A percentile compares a stretch with the other conserved stretches of the same genome.
Evolutionary conservation across 2,888 invertebrate genomes (phyloP).

Genomic region (Drosophila conformis): DNA sequence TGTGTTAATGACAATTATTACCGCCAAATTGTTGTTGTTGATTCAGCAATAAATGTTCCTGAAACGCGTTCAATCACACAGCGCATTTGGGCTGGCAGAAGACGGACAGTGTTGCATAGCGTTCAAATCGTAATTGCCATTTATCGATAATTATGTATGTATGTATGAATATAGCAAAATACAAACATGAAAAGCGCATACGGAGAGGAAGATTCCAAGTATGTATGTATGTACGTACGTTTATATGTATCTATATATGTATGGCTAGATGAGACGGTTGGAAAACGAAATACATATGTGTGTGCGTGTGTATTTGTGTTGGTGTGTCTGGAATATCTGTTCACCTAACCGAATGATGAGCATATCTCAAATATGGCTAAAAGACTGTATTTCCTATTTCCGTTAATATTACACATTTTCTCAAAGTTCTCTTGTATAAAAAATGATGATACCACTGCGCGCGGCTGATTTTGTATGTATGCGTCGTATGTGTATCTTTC

Average conservation of each 20-base stretch:
- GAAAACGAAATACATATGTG: conserved; percentile 49
- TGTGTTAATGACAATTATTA: conserved; percentile 52
- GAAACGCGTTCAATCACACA: conserved; percentile 23
- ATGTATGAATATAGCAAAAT: conserved; percentile 64
- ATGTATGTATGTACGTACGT: conserved; percentile 34
- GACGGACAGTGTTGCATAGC: conserved; percentile 48
- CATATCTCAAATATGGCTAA: conserved; percentile 55
- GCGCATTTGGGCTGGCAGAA: conserved; percentile 36
- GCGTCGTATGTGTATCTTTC: conserved; percentile 30
- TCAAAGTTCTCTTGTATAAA: conserved; percentile 51
- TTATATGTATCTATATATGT: conserved; percentile 44
- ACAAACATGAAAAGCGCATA: conserved; percentile 70
- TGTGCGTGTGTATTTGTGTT: conserved; percentile 35
- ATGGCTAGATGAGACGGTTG: conserved; percentile 66
- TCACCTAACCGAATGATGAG: conserved; percentile 48
- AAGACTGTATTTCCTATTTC: conserved; percentile 38
- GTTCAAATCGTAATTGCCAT: conserved; percentile 29
- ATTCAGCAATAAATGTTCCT: conserved; percentile 45
- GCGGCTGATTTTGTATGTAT: conserved; percentile 27
- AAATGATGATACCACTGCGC: conserved; percentile 49
- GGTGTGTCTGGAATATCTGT: conserved; percentile 26
- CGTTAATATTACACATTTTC: conserved; percentile 49
- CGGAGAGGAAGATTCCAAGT: conserved; percentile 50
- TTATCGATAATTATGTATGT: conserved; percentile 51
- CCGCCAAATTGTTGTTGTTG: conserved; percentile 29